These are phyloP conservation scores for Nanorana parkeri DNA, from an alignment of 2,113 vertebrate genomes.

Conservation along the genomic window DNA sequence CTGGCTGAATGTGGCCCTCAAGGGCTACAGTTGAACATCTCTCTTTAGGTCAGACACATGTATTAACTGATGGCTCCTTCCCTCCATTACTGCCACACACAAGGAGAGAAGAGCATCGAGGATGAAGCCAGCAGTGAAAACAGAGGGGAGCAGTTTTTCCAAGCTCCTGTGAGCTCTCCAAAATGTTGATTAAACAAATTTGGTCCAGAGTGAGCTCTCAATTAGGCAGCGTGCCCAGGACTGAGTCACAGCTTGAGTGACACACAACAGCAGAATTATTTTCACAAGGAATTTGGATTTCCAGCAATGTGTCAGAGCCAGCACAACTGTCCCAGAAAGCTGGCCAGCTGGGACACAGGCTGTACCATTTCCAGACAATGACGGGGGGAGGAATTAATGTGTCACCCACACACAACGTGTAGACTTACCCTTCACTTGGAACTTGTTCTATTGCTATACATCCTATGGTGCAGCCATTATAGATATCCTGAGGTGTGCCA, in stretches of 20 bases:
- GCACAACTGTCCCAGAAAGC: constrained; percentile 12
- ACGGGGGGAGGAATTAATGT: not conserved
- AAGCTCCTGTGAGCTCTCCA: constrained; percentile 5
- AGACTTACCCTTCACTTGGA: too few species aligned
- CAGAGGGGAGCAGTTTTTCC: not conserved
- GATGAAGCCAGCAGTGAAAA: not conserved
- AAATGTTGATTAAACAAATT: constrained; percentile 53
- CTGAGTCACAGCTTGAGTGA: constrained; percentile 45
- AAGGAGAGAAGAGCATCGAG: not conserved
- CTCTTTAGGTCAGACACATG: too few species aligned
- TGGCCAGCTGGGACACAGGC: not conserved
- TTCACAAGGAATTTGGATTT: not conserved
- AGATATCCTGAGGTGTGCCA: too few species aligned
- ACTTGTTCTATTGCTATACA: too few species aligned
- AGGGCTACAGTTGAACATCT: too few species aligned
- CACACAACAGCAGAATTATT: constrained; percentile 15
- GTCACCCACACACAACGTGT: too few species aligned
- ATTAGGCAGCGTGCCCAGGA: constrained; percentile 40
- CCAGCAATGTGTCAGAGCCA: not conserved
- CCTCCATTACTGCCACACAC: not conserved
- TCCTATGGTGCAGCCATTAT: too few species aligned
- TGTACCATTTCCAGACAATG: not conserved
- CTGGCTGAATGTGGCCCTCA: too few species aligned
- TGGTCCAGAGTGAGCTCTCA: constrained; percentile 38
- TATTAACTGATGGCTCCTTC: not conserved